Base-by-base conservation (phyloP, 2,113 vertebrate species). In the Eudorcas thomsonii region DNA sequence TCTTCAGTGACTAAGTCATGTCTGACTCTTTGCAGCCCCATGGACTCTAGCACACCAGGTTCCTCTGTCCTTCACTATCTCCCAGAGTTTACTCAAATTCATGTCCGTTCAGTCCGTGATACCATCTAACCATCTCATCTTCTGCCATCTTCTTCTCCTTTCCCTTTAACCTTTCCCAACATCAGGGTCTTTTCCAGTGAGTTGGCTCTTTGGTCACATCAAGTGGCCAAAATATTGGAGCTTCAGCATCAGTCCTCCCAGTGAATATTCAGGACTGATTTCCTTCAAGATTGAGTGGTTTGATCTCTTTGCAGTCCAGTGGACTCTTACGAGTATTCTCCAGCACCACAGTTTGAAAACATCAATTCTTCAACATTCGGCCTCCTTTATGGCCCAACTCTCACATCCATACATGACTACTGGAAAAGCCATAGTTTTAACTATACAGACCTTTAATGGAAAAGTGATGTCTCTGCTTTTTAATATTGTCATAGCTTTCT, bases 381-480 rank as follows among this genome's bases (percentile, higher is more conserved):
- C 36, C 19, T 74, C 12, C 71, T 74, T 74, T 74, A 74, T 43
- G 36, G 71, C 13, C 71, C 36, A 74, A 3, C 21, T 74, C 11
- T 74, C 21, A 43, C 36, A 74, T 43, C 71, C 36, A 43, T 43
- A 74, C 21, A 43, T 3, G 21, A 74, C 36, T 74, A 74, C 71
- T 74, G 21, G 71, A 74, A 74, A 14, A 26, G 23, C 36, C 36
- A 14, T 74, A 25, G 71, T 23, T 43, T 74, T 74, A 39, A 74
- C 36, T 74, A 13, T 43, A 43, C 3, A 74, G 36, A 77, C 12
- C 71, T 77, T 77, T 43, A 77, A 43, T 0, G 0, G 71, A 39
- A 77, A 43, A 77, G 71, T 77, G 71, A 77, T 26, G 71, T 77
- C 23, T 74, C 21, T 77, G 36, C 71, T 77, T 77, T 77, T 77